phyloP scores from a whole-genome alignment of 2,113 vertebrate genomes.

The Cepphus grylle region DNA sequence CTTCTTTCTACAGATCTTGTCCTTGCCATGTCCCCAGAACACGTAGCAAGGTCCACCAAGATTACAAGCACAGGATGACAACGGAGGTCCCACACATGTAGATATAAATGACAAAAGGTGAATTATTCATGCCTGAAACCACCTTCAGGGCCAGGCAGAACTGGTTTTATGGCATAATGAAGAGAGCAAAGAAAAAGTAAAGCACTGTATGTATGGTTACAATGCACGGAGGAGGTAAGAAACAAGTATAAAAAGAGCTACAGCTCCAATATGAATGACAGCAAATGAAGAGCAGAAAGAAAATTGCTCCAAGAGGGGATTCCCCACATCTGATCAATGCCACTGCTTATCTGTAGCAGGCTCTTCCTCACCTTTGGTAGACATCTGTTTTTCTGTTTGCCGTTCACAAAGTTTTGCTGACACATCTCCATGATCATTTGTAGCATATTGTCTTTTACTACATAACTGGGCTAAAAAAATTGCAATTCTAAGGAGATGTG shows the following conservation, averaged over 20 bases:
- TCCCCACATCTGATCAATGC: not conserved
- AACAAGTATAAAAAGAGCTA: not conserved
- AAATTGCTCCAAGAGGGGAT: not conserved
- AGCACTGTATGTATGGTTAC: not conserved
- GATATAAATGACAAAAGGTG: not conserved
- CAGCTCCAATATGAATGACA: not conserved
- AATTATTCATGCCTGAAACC: not conserved
- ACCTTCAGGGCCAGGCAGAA: not conserved
- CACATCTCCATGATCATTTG: not conserved
- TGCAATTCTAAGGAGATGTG: not conserved
- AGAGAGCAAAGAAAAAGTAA: not conserved
- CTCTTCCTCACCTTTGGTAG: not conserved
- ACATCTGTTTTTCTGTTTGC: not conserved
- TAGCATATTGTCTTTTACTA: not conserved
- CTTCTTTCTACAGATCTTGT: not conserved
- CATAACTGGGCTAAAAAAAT: not conserved
- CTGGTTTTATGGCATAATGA: not conserved
- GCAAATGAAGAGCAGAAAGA: not conserved
- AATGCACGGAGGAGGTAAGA: not conserved
- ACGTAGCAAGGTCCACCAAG: not conserved
- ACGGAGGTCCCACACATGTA: accelerated
- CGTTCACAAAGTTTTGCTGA: not conserved
- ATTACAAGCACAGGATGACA: not conserved
- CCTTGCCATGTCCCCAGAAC: not conserved
- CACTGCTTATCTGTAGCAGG: not conserved